These are phyloP conservation scores for Scaptomyza cyrtandrae DNA, from an alignment of 2,888 invertebrate genomes.

Conservation along the genomic window DNA sequence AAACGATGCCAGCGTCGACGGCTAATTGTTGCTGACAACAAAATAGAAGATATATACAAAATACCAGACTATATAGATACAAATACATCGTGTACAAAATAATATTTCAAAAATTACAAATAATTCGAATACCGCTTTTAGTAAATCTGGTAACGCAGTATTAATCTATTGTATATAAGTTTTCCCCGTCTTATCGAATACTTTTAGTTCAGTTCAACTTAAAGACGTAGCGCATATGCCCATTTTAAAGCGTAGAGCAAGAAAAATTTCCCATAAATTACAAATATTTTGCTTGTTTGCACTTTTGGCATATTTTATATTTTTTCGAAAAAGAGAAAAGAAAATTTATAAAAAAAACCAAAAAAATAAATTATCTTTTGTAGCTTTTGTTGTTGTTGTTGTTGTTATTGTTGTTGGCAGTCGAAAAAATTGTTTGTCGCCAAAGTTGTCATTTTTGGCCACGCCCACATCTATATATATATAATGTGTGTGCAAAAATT, in stretches of 20 bases:
- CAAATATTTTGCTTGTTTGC: constrained; percentile 72
- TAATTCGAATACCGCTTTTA: too few species aligned
- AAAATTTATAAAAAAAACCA: not conserved
- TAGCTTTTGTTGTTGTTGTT: constrained; percentile 11
- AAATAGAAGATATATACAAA: constrained; percentile 22
- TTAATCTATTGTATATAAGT: too few species aligned
- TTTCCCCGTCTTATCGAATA: not conserved
- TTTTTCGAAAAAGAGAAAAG: constrained; percentile 11
- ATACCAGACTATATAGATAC: not conserved
- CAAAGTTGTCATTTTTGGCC: constrained; percentile 23
- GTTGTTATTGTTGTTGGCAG: constrained; percentile 50
- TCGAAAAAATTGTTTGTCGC: constrained; percentile 65
- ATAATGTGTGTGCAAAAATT: constrained; percentile 39
- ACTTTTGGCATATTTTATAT: constrained; percentile 64
- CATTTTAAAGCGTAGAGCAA: not conserved
- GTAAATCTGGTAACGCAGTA: too few species aligned
- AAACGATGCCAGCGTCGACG: constrained; percentile 41
- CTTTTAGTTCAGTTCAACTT: not conserved
- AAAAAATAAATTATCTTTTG: constrained; percentile 18
- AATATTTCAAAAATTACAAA: too few species aligned
- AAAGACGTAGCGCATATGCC: constrained; percentile 25
- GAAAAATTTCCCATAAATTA: constrained; percentile 66
- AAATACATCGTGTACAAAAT: not conserved
- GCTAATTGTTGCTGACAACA: constrained; percentile 77
- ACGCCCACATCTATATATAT: constrained; percentile 65